A percentile compares a stretch with the other conserved stretches of the same genome.
phyloP scores from a whole-genome alignment of 1,140 invertebrate species.

The Brachionus rotundiformis region DNA sequence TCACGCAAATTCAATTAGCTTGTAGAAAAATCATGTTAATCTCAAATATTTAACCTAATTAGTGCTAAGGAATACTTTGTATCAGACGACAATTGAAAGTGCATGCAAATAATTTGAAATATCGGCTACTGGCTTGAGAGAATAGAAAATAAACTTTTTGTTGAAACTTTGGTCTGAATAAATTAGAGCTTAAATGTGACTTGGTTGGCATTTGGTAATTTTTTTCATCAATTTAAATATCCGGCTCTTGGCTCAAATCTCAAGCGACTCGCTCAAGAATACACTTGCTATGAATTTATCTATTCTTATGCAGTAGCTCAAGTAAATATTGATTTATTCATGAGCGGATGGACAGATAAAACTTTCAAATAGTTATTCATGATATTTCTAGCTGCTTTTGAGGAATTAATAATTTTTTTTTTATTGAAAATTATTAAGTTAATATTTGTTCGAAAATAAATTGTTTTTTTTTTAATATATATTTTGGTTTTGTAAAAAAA shows the following conservation, averaged over 20 bases:
- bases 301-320: neutral
- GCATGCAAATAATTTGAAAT: constrained; percentile 14
- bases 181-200: neutral
- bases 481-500: neutral
- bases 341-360: constrained; percentile 5
- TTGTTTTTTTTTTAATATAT: neutral
- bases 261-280: no score
- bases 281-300: neutral
- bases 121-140: neutral
- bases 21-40: neutral
- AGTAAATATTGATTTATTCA: neutral
- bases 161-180: neutral
- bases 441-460: constrained; percentile 11
- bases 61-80: neutral
- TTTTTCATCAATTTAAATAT: neutral
- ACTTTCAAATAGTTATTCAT: constrained; percentile 6
- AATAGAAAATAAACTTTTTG: neutral
- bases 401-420: neutral
- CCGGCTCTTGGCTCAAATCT: no score
- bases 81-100: constrained; percentile 18
- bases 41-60: constrained; percentile 20
- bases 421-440: neutral
- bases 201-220: constrained; percentile 8
- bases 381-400: neutral
- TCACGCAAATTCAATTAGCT: constrained; percentile 13